A percentile compares a stretch with the other conserved stretches of the same genome.
Conservation (phyloP, 2,888 invertebrate species). For the Fragum whitleyi region DNA sequence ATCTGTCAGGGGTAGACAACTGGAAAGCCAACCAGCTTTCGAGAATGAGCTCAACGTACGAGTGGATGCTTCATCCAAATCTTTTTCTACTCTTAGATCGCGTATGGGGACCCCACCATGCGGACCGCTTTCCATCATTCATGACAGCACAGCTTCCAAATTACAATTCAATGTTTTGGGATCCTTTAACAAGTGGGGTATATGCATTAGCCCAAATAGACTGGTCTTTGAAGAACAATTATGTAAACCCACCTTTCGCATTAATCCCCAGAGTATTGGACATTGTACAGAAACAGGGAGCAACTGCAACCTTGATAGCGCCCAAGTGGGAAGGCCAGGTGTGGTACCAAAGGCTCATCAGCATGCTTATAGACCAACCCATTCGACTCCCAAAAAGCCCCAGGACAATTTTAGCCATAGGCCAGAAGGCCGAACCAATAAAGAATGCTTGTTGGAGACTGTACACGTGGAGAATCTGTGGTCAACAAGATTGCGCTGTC, state of each 20-base stretch:
- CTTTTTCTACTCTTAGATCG: slow-evolving; percentile 29
- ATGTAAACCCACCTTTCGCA: slow-evolving; percentile 40
- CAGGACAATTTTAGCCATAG: slow-evolving; percentile 12
- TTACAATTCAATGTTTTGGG: slow-evolving; percentile 18
- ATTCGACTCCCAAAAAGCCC: slow-evolving; percentile 10
- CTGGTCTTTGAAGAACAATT: slow-evolving; percentile 35
- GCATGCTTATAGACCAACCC: slow-evolving; percentile 31
- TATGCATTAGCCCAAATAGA: slow-evolving; percentile 39
- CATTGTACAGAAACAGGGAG: slow-evolving; percentile 13
- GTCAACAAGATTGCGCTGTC: slow-evolving; percentile 9
- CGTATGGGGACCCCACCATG: slow-evolving; percentile 38
- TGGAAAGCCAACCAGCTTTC: slow-evolving; percentile 31
- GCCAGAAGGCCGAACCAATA: slow-evolving; percentile 25
- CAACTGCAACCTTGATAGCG: slow-evolving; percentile 35
- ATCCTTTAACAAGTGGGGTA: slow-evolving; percentile 33
- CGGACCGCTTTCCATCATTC: slow-evolving; percentile 39
- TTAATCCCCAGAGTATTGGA: slow-evolving; percentile 32
- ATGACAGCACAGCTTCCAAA: slow-evolving; percentile 13
- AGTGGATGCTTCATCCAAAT: slow-evolving; percentile 36
- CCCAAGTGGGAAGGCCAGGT: slow-evolving; percentile 30
- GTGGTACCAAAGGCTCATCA: slow-evolving; percentile 29
- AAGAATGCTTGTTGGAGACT: slow-evolving; percentile 32
- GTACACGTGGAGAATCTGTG: slow-evolving; percentile 40
- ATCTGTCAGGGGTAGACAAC: slow-evolving; percentile 27
- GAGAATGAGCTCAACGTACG: slow-evolving; percentile 22